Evolutionary conservation across 2,888 invertebrate species (phyloP).

Genomic region (Calameuta pallipes): DNA sequence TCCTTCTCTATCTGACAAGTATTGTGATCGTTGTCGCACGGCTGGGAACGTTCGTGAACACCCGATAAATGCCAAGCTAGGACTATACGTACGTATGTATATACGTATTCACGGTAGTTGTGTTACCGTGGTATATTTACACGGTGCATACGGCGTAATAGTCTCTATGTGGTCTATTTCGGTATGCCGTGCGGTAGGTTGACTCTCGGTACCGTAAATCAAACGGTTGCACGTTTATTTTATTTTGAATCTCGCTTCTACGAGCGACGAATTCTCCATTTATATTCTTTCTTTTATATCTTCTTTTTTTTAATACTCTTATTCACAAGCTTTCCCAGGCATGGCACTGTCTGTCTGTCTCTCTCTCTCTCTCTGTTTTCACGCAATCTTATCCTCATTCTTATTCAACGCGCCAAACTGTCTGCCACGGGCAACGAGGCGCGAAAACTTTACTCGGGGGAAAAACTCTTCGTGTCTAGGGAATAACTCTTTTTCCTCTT

Average conservation of each 20-base stretch:
- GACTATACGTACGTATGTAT: conserved; percentile 3
- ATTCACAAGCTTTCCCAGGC: background rate
- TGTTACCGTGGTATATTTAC: conserved; percentile 18
- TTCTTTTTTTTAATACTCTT: background rate
- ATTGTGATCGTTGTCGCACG: background rate
- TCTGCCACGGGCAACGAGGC: background rate
- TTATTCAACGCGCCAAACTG: background rate
- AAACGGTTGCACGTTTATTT: conserved; percentile 54
- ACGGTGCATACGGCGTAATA: conserved; percentile 24
- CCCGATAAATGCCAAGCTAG: conserved; percentile 24
- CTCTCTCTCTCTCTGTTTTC: background rate
- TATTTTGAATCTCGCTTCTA: conserved; percentile 35
- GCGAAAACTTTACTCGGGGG: background rate
- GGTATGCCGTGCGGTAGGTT: conserved; percentile 50
- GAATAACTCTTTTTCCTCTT: background rate
- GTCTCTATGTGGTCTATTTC: conserved; percentile 51
- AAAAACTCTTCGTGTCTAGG: background rate
- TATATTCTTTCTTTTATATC: conserved; percentile 14
- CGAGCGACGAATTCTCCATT: conserved; percentile 37
- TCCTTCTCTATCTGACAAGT: conserved; percentile 22
- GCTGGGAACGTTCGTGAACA: conserved; percentile 17
- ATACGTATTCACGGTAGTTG: conserved; percentile 25
- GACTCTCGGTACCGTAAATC: conserved; percentile 54
- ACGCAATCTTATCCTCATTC: conserved; percentile 11
- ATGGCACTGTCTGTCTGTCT: background rate